phyloP scores from a whole-genome alignment of 2,113 vertebrate genomes.

The Seriola rivoliana region DNA sequence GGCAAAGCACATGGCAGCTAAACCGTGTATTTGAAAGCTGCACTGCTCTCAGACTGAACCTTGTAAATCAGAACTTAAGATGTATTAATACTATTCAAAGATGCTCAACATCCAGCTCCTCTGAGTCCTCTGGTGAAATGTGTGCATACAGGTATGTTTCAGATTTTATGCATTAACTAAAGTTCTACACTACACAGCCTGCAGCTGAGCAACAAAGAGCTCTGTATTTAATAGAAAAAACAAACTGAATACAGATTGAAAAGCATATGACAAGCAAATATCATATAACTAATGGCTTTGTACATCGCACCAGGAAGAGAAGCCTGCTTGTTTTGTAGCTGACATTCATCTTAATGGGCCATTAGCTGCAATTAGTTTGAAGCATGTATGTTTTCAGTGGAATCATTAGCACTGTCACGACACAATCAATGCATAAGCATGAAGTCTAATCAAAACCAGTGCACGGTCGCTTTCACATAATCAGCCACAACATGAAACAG shows the following conservation, averaged over 20 bases:
- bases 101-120: neutral
- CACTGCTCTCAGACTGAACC: neutral
- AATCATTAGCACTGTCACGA: slow-evolving; percentile 36
- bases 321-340: slow-evolving; percentile 3
- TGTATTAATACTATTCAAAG: neutral
- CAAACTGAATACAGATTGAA: neutral
- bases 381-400: slow-evolving; percentile 15
- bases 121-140: neutral
- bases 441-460: neutral
- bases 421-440: slow-evolving; percentile 10
- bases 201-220: neutral
- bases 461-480: neutral
- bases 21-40: neutral
- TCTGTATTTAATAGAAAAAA: neutral
- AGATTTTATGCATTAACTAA: neutral
- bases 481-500: neutral
- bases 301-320: neutral
- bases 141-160: neutral
- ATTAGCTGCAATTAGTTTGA: slow-evolving; percentile 55
- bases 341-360: slow-evolving; percentile 34
- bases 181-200: neutral
- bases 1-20: neutral
- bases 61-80: neutral
- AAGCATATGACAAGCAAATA: slow-evolving; percentile 5
- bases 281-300: slow-evolving; percentile 15